phyloP scores from a whole-genome alignment of 2,113 vertebrate species.

The Bubalus kerabau region DNA sequence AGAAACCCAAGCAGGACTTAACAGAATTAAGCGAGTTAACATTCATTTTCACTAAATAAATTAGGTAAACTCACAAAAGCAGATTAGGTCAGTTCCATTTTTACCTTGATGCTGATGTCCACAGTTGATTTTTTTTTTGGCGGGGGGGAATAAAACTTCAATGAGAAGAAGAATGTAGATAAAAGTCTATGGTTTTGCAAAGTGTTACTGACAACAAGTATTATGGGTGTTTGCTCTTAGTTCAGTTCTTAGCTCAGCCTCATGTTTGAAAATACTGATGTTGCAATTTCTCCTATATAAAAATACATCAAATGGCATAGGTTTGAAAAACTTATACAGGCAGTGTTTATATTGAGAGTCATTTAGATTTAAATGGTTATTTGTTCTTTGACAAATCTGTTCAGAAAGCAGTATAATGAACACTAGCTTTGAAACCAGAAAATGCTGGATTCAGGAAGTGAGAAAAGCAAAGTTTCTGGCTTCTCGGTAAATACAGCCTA shows the following conservation, averaged over 20 bases:
- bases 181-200: neutral
- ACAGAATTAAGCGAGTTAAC: neutral
- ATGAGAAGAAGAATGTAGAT: neutral
- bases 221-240: neutral
- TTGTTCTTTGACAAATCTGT: neutral
- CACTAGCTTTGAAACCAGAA: neutral
- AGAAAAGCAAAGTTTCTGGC: neutral
- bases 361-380: neutral
- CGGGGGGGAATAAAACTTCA: neutral
- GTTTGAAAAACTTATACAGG: neutral
- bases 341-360: neutral
- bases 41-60: conserved; percentile 6
- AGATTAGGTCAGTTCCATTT: neutral
- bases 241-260: conserved; percentile 9
- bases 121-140: neutral
- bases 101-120: neutral
- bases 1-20: neutral
- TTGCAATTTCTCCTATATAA: neutral
- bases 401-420: neutral
- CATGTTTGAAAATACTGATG: neutral
- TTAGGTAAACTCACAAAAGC: neutral
- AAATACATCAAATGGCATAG: neutral
- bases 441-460: neutral
- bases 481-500: neutral
- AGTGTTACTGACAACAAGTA: neutral